Evolutionary conservation across 2,888 invertebrate species (phyloP), one percentile per base, ranked within the genome.

Genomic region (Atherix ibis): DNA sequence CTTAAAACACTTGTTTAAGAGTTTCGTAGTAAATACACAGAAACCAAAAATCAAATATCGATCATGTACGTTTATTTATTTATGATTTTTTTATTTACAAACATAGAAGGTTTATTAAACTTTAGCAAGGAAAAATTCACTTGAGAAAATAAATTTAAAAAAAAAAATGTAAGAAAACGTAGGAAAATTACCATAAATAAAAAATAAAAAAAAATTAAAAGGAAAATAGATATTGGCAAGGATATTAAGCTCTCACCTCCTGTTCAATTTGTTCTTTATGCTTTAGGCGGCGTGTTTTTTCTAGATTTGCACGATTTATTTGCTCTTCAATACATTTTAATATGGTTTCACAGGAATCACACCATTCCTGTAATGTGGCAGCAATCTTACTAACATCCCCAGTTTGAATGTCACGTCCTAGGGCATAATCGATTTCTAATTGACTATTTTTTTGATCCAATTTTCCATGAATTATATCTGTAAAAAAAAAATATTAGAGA

Each of bases 381-480:
- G 83, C 76, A 31, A 94, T 88, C 37, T 76, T 69, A 9, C 76
- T 70, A 0, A 92, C 73, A 52, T 91, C 87, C 33, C 80, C 83
- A 0, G 80, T 72, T 22, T 81, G 72, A 18, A 94, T 91, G 52
- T 97, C 95, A 13, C 95, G 69, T 0, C 94, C 94, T 22, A 94
- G 73, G 0, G 94, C 89, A 48, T 84, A 91, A 56, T 95, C 94
- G 1, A 95, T 80, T 62, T 95, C 94, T 24, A 95, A 66, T 43
- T 83, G 80, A 46, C 84, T 83, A 58, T 91, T 88, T 52, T 88
- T 87, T 57, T 95, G 95, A 60, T 95, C 95, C 43, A 97, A 64
- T 63, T 94, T 95, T 3, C 94, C 95, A 46, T 87, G 87, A 46
- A 94, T 89, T 44, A 95, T 87, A 56, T 89, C 88, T 76, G 61